Conservation (phyloP, 2,888 invertebrate species). For the Sthenelais limicola region DNA sequence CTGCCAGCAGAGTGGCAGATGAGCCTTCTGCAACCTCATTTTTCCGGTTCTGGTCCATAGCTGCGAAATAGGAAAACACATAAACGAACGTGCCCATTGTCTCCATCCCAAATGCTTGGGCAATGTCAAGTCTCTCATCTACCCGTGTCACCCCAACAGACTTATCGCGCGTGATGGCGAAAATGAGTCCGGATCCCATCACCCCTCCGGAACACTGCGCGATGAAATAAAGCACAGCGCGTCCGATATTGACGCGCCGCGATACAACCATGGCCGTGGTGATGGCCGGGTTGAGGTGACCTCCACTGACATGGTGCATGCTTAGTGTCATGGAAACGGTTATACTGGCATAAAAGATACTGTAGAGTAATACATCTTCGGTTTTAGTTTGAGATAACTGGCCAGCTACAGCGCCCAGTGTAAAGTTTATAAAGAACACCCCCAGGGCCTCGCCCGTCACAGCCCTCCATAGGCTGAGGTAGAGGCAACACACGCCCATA, state of each 20-base stretch:
- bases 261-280: conserved; percentile 84
- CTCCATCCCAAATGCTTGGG: conserved; percentile 24
- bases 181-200: conserved; percentile 57
- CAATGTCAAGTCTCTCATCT: conserved; percentile 16
- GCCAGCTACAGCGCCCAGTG: neutral
- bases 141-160: neutral
- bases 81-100: conserved; percentile 29
- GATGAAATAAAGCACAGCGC: conserved; percentile 84
- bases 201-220: conserved; percentile 87
- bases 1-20: neutral
- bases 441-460: conserved; percentile 13
- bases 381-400: neutral
- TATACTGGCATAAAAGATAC: conserved; percentile 16
- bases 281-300: conserved; percentile 92
- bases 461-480: conserved; percentile 25
- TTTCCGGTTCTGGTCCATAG: conserved; percentile 13
- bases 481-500: neutral
- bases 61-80: conserved; percentile 25
- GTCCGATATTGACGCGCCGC: conserved; percentile 82
- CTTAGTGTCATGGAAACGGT: conserved; percentile 83
- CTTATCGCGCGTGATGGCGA: neutral
- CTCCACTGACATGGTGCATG: conserved; percentile 88
- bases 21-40: neutral
- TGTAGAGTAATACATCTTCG: conserved; percentile 1
- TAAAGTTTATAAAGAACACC: conserved; percentile 8